Conservation (phyloP, 2,888 invertebrate species). For the Euclidia mi region DNA sequence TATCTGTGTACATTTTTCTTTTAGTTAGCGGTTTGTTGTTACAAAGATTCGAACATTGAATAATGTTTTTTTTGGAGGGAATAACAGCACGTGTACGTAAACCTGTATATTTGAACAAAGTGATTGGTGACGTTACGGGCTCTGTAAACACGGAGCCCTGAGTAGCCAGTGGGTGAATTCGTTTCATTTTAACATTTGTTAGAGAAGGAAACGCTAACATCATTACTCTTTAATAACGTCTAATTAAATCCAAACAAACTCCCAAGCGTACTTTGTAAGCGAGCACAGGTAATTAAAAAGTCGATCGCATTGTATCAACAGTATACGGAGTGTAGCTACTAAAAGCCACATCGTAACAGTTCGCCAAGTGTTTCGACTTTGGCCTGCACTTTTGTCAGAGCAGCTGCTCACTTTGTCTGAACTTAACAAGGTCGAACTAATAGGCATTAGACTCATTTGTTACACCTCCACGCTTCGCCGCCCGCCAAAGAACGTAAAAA, state of each 20-base stretch:
- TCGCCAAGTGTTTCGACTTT: constrained; percentile 66
- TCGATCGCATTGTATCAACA: constrained; percentile 28
- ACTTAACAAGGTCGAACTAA: constrained; percentile 86
- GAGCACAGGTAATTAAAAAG: constrained; percentile 40
- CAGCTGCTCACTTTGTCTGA: constrained; percentile 80
- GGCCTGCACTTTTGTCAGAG: constrained; percentile 71
- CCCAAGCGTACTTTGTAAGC: constrained; percentile 6
- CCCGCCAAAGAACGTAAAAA: constrained; percentile 80
- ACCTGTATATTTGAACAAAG: constrained; percentile 1
- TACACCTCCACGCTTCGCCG: constrained; percentile 82
- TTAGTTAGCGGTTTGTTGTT: constrained; percentile 65
- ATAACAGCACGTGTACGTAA: background rate
- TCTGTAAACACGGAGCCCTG: background rate
- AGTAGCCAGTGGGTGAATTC: background rate
- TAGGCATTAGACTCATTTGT: constrained; percentile 85
- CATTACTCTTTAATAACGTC: constrained; percentile 12
- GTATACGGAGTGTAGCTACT: constrained; percentile 16
- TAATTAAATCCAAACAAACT: constrained; percentile 21
- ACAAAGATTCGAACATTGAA: constrained; percentile 26
- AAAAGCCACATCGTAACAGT: constrained; percentile 53
- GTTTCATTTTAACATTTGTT: background rate
- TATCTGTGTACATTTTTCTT: constrained; percentile 64
- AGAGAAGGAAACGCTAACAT: background rate
- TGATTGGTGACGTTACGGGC: background rate
- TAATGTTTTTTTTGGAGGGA: constrained; percentile 17